Conservation (phyloP, 2,888 invertebrate species). For the Platycheirus rosarum region DNA sequence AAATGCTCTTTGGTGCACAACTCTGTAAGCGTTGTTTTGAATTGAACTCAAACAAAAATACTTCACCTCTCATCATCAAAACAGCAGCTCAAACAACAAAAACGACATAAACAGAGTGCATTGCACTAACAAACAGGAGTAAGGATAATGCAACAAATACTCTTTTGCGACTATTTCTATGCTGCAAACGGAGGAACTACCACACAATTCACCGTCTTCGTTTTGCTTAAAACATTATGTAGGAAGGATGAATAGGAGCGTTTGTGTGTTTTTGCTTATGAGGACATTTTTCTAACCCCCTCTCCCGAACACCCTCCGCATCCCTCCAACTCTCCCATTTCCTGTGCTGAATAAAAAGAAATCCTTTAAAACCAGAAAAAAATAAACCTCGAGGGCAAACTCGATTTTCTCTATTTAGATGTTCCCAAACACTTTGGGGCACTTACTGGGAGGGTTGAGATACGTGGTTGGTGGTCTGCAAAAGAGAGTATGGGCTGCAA, state of each 20-base stretch:
- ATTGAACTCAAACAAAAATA: slow-evolving; percentile 26
- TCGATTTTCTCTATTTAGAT: slow-evolving; percentile 71
- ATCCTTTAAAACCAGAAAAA: slow-evolving; percentile 54
- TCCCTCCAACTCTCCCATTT: too few relatives aligned
- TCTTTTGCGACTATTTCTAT: slow-evolving; percentile 13
- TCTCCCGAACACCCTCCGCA: not conserved
- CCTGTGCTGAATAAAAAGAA: too few relatives aligned
- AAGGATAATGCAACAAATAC: slow-evolving; percentile 40
- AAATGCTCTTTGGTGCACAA: slow-evolving; percentile 31
- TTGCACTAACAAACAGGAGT: slow-evolving; percentile 4
- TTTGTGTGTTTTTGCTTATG: slow-evolving; percentile 35
- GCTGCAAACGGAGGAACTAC: slow-evolving; percentile 1
- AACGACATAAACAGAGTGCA: not conserved
- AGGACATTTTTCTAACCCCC: slow-evolving; percentile 26
- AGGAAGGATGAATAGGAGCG: not conserved
- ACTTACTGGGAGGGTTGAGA: not conserved
- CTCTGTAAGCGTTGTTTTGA: slow-evolving; percentile 51
- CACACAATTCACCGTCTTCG: slow-evolving; percentile 5
- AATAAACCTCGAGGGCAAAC: slow-evolving; percentile 67
- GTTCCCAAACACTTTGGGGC: slow-evolving; percentile 53
- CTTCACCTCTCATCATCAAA: not conserved
- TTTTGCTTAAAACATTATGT: slow-evolving; percentile 50
- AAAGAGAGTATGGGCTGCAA: slow-evolving; percentile 24
- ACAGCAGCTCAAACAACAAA: slow-evolving; percentile 13
- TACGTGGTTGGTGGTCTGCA: not conserved